Percentiles rank a stretch among this genome's conserved stretches.
phyloP scores from a whole-genome alignment of 2,113 vertebrate genomes.

The Petromus typicus region DNA sequence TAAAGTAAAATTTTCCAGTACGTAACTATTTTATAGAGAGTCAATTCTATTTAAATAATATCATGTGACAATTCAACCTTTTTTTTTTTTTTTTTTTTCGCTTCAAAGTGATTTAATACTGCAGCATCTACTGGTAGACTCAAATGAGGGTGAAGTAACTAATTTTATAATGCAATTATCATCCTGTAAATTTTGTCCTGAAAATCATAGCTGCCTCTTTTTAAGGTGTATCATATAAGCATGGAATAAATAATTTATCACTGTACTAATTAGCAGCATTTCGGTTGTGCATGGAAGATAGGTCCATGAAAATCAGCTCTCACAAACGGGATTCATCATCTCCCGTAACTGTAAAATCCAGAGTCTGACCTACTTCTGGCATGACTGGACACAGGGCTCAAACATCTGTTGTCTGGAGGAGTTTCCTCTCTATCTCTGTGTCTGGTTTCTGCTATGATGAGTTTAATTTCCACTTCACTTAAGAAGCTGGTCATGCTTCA shows the following conservation, averaged over 20 bases:
- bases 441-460: neutral
- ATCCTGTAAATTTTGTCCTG: neutral
- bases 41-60: neutral
- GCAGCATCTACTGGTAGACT: neutral
- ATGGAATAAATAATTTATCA: neutral
- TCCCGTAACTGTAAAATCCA: constrained; percentile 14
- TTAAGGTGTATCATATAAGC: neutral
- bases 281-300: neutral
- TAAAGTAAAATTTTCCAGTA: neutral
- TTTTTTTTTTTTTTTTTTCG: neutral
- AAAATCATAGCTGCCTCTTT: constrained; percentile 22
- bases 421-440: neutral
- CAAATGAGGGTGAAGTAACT: constrained; percentile 14
- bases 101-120: constrained; percentile 29
- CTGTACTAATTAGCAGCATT: neutral
- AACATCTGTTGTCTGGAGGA: neutral
- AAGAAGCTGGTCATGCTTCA: neutral
- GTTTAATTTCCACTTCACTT: neutral
- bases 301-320: neutral
- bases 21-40: neutral
- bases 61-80: neutral
- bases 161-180: constrained; percentile 31
- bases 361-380: neutral
- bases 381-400: neutral
- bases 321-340: neutral